Conservation (phyloP, 2,113 vertebrate genomes). For the Edolisoma coerulescens region DNA sequence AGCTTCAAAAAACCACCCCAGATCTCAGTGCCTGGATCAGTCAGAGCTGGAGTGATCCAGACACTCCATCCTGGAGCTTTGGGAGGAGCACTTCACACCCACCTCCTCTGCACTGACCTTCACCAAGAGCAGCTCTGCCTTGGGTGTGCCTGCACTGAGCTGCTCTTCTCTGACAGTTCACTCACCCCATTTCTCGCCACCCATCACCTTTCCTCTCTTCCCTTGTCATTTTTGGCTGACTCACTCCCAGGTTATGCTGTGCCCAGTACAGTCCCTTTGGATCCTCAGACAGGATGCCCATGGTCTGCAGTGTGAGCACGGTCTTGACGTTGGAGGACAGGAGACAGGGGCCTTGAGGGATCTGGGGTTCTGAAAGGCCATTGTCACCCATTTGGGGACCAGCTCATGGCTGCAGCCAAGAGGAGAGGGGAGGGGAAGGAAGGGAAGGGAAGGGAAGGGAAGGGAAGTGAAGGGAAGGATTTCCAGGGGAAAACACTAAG, state of each 20-base stretch:
- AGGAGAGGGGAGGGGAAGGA: too few species aligned
- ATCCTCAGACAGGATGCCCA: background rate
- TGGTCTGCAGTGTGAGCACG: background rate
- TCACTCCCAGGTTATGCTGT: background rate
- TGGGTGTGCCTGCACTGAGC: background rate
- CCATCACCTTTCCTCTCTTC: background rate
- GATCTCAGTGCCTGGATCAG: background rate
- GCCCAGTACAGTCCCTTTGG: background rate
- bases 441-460: background rate
- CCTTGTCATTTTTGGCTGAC: background rate
- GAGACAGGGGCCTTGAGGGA: background rate
- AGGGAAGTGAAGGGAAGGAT: background rate
- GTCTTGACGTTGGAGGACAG: fast-evolving
- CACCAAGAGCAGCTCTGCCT: background rate
- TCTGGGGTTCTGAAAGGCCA: background rate
- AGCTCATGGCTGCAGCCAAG: background rate
- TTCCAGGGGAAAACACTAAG: background rate
- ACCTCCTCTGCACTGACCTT: background rate
- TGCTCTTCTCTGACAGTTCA: background rate
- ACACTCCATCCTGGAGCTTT: background rate
- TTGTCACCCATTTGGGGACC: background rate
- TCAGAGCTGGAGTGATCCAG: background rate
- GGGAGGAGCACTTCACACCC: background rate
- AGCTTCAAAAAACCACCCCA: background rate
- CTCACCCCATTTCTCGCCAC: background rate